A percentile compares a stretch with the other conserved stretches of the same genome.
Conservation (phyloP, 2,888 invertebrate genomes). For the Luperina nickerlii region DNA sequence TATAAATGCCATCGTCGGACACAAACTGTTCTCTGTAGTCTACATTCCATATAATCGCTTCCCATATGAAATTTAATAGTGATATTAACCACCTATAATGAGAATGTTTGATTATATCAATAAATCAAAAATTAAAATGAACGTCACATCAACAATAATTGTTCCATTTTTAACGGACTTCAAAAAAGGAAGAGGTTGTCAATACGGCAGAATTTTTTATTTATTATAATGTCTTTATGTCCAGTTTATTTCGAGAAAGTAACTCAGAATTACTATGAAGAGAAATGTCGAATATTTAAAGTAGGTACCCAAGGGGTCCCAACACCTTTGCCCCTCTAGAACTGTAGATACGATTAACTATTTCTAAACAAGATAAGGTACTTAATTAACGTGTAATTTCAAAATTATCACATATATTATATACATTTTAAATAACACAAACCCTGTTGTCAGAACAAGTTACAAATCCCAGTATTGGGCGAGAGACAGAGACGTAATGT, state of each 20-base stretch:
- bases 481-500: not conserved
- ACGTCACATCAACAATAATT: slow-evolving; percentile 3
- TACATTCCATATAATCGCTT: slow-evolving; percentile 82
- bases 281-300: not conserved
- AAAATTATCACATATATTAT: not conserved
- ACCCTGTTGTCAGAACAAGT: not conserved
- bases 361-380: slow-evolving; percentile 2
- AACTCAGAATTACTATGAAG: not conserved
- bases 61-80: slow-evolving; percentile 84
- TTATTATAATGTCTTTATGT: not conserved
- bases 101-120: not conserved
- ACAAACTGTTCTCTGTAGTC: slow-evolving; percentile 78
- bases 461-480: not conserved
- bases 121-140: slow-evolving; percentile 3
- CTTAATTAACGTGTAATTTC: not conserved
- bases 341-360: not conserved
- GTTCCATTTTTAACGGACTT: no score
- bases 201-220: no score
- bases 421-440: not conserved
- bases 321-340: not conserved
- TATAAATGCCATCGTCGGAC: slow-evolving; percentile 79
- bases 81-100: slow-evolving; percentile 81
- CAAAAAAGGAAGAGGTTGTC: no score
- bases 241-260: not conserved
- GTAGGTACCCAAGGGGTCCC: not conserved